Base-by-base conservation (phyloP, 1,140 invertebrate species). In the Ceratitis capitata region DNA sequence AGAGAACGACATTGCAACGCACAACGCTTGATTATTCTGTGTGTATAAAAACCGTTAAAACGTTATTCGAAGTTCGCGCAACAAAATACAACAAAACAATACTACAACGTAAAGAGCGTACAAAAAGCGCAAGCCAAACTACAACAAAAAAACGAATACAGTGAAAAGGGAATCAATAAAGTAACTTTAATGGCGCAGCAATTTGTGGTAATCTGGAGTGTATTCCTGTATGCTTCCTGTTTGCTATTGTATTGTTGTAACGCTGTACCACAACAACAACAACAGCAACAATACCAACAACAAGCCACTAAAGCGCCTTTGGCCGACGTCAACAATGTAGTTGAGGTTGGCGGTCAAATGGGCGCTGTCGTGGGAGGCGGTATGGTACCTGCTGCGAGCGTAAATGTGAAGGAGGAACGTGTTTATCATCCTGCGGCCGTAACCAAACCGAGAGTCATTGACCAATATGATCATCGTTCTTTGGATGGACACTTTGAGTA, bases 401-500 rank as follows among this genome's bases (percentile, higher is more conserved):
- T 78, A 23, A 39, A 23, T 53, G 26, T 9, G 35, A 53, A 84
- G 1, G 88, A 89, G 51, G 87, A 87, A 42, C 89, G 89, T 58
- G 87, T 42, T 85, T 89, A 64, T 58, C 89, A 84, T 82, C 86
- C 89, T 6, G 87, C 85, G 23, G 84, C 85, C 3, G 78, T 58
- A 19, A 53, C 35, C 16, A 83, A 83, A 26, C 86, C 86, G n/a
- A 47, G 82, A 19, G 51, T 91, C 0, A 86, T 90, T 16, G 90
- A 91, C 1, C 69, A 85, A 82, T 88, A 86, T 53, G 89, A 91
- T 86, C 85, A 86, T 9, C 87, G 89, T 32, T 85, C 86, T 0
- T 19, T 84, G 1, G 87, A 88, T 49, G 90, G 90, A 12, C 85
- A 88, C 26, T 89, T 89, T 49, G 90, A 91, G 82, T 91, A 86